phyloP scores from a whole-genome alignment of 2,113 vertebrate species.

The Platanista minor region DNA sequence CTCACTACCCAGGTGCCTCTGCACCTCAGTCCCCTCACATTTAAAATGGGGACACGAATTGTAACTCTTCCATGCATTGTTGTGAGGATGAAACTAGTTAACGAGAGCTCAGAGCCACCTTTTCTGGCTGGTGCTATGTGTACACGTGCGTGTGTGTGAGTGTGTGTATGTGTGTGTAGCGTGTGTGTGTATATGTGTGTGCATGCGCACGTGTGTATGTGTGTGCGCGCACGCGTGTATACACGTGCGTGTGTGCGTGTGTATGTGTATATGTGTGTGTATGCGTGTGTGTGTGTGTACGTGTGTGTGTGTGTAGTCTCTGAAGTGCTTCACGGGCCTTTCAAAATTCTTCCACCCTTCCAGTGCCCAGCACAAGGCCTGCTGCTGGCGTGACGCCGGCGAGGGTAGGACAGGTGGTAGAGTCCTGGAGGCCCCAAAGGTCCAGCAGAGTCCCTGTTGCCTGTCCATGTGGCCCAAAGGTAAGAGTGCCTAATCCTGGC shows the following conservation, averaged over 20 bases:
- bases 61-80: background rate
- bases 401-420: background rate
- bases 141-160: rapidly evolving
- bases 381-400: background rate
- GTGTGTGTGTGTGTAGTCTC: background rate
- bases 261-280: too few relatives aligned
- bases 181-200: too few relatives aligned
- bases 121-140: background rate
- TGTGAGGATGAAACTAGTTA: background rate
- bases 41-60: background rate
- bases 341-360: background rate
- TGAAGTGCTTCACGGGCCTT: background rate
- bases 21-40: background rate
- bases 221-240: too few relatives aligned
- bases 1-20: background rate
- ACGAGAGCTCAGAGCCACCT: background rate
- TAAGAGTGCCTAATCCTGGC: background rate
- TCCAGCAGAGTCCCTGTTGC: background rate
- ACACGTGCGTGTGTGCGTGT: rapidly evolving
- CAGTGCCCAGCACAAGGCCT: background rate
- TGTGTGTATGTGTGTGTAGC: background rate
- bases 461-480: background rate
- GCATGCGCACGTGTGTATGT: too few relatives aligned
- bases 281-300: background rate
- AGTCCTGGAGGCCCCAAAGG: background rate